Conservation (phyloP, 2,797 vertebrate species). For the Halcyon badia region DNA sequence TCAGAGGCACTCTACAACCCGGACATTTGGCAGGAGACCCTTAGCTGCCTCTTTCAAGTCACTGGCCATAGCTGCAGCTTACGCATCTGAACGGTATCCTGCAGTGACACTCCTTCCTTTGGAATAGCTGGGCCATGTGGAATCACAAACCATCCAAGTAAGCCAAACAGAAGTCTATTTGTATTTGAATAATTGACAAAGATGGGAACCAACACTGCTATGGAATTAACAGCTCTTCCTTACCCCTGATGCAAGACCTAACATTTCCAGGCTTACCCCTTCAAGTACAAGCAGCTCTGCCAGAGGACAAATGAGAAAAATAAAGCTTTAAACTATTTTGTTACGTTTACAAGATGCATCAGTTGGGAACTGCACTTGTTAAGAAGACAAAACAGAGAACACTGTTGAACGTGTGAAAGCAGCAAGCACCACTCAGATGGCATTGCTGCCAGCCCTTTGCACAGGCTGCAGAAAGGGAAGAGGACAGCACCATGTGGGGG, state of each 20-base stretch:
- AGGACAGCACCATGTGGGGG: not conserved
- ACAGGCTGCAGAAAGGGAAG: not conserved
- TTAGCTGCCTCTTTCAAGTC: not conserved
- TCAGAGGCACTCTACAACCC: not conserved
- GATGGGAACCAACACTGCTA: not conserved
- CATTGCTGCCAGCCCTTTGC: not conserved
- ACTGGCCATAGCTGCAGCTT: not conserved
- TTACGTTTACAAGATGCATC: not conserved
- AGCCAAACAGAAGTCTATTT: not conserved
- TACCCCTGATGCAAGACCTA: not conserved
- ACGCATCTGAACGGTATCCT: not conserved
- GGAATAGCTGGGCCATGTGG: not conserved
- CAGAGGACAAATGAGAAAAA: not conserved
- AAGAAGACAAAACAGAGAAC: not conserved
- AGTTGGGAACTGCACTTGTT: not conserved
- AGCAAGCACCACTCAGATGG: not conserved
- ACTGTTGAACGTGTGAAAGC: not conserved
- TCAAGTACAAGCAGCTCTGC: not conserved
- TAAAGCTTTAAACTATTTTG: not conserved
- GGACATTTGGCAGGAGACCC: not conserved
- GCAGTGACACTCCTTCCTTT: rapidly evolving
- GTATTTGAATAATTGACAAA: not conserved
- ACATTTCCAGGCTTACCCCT: not conserved
- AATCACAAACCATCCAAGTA: not conserved
- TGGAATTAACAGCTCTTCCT: not conserved